A percentile compares a stretch with the other conserved stretches of the same genome.
Conservation (phyloP, 2,113 vertebrate genomes). For the Barbus barbus region DNA sequence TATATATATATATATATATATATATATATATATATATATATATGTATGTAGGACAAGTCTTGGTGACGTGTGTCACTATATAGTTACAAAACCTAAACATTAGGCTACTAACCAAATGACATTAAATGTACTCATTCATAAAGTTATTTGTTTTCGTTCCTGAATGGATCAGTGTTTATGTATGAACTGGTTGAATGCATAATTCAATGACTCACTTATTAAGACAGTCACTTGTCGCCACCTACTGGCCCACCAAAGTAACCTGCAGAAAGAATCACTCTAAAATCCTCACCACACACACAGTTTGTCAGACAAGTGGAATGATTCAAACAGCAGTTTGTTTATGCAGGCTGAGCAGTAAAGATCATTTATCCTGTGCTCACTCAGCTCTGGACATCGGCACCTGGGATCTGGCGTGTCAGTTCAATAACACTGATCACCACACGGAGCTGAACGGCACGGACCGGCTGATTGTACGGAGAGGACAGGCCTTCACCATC, state of each 20-base stretch:
- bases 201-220: neutral
- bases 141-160: neutral
- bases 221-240: neutral
- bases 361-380: neutral
- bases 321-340: too few species aligned
- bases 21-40: neutral
- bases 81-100: neutral
- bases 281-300: neutral
- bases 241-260: neutral
- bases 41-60: neutral
- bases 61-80: neutral
- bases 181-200: neutral
- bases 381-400: slow-evolving; percentile 81
- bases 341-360: neutral
- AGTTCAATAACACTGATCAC: slow-evolving; percentile 83
- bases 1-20: too few species aligned
- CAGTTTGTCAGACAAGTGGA: neutral
- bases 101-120: too few species aligned
- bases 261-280: neutral
- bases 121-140: neutral
- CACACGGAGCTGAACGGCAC: slow-evolving; percentile 77
- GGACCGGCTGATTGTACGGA: slow-evolving; percentile 81
- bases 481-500: slow-evolving; percentile 84
- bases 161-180: neutral
- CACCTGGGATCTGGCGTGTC: slow-evolving; percentile 78